These are phyloP conservation scores for Microtus ochrogaster DNA, from an alignment of 2,113 vertebrate genomes.

Conservation along the genomic window DNA sequence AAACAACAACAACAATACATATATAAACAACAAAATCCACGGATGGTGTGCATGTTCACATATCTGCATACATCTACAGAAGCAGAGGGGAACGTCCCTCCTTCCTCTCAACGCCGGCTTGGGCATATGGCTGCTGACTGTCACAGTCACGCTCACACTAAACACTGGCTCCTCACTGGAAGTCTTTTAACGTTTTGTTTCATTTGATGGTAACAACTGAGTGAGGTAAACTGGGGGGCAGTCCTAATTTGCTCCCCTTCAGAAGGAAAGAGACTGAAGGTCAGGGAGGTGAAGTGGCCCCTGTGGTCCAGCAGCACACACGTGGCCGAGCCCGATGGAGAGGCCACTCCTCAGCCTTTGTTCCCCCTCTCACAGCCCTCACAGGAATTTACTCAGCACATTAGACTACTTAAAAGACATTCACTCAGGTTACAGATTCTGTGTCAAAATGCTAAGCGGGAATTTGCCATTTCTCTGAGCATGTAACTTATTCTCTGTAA, in stretches of 20 bases:
- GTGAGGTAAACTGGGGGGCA: neutral
- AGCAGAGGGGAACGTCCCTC: neutral
- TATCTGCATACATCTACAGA: neutral
- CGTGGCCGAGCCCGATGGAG: rapidly evolving
- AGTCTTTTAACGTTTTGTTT: neutral
- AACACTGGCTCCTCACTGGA: neutral
- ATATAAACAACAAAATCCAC: neutral
- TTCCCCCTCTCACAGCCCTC: neutral
- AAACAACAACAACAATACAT: neutral
- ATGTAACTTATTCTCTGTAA: neutral
- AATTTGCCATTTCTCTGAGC: neutral
- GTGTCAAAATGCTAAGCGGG: neutral
- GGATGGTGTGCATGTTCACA: neutral
- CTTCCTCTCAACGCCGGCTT: too few species aligned
- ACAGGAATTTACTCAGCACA: neutral
- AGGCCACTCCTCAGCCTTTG: neutral
- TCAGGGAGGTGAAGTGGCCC: neutral
- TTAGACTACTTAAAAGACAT: neutral
- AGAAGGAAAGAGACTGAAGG: neutral
- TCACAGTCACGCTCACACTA: neutral
- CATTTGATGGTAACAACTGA: neutral
- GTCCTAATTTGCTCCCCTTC: neutral
- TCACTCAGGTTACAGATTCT: neutral
- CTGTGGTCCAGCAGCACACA: rapidly evolving
- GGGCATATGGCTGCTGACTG: neutral